Evolutionary conservation across 2,113 vertebrate species (phyloP).

Genomic region (Poeciliopsis occidentalis): DNA sequence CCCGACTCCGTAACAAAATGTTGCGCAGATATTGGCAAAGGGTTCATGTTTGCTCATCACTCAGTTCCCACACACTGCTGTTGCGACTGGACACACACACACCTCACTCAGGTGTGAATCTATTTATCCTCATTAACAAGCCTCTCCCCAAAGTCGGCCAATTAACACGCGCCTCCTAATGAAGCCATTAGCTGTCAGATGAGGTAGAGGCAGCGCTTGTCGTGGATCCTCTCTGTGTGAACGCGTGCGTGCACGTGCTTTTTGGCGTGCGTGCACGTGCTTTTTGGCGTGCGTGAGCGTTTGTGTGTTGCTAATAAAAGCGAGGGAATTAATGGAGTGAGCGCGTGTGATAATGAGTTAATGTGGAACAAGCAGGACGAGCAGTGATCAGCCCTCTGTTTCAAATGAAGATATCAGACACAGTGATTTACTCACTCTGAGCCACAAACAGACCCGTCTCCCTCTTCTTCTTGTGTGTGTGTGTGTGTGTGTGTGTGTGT

Average conservation of each 20-base stretch:
- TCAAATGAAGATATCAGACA: slow-evolving; percentile 90
- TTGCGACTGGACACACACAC: slow-evolving; percentile 70
- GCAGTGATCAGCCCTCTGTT: slow-evolving; percentile 83
- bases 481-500: background rate
- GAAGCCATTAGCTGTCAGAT: slow-evolving; percentile 98
- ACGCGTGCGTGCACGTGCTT: no score
- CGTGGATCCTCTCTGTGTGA: slow-evolving; percentile 74
- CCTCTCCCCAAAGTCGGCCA: slow-evolving; percentile 93
- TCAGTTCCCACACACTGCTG: slow-evolving; percentile 59
- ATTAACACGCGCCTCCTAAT: slow-evolving; percentile 95
- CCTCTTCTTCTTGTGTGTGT: slow-evolving; percentile 12
- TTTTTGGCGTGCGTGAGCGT: slow-evolving; percentile 22
- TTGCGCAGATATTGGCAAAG: slow-evolving; percentile 18
- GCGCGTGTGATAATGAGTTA: slow-evolving; percentile 95
- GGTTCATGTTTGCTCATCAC: slow-evolving; percentile 27
- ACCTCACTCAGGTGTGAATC: slow-evolving; percentile 92
- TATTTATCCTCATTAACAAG: slow-evolving; percentile 98
- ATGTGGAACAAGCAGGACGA: slow-evolving; percentile 92
- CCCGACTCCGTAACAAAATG: slow-evolving; percentile 8
- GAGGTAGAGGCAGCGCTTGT: slow-evolving; percentile 91
- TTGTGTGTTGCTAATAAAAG: slow-evolving; percentile 87
- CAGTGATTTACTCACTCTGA: slow-evolving; percentile 77
- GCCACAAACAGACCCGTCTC: slow-evolving; percentile 67
- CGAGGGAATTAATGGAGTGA: slow-evolving; percentile 95
- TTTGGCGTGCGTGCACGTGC: no score